Evolutionary conservation across 2,113 vertebrate species (phyloP).

Genomic region (Romanogobio albipinnatus): DNA sequence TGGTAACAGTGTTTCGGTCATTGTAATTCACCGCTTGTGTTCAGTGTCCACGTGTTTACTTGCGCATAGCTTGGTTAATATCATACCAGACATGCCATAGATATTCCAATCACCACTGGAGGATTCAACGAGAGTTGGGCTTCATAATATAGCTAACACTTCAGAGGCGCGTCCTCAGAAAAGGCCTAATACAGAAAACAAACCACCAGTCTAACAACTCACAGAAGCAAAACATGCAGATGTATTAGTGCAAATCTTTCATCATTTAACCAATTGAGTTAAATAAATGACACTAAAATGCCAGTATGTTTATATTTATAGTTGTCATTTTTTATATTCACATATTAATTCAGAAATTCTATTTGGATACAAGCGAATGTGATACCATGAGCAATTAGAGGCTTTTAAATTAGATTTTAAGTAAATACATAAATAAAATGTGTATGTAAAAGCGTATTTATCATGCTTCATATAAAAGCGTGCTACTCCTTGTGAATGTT

Average conservation of each 20-base stretch:
- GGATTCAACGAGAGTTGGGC: slow-evolving; percentile 52
- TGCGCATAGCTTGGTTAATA: slow-evolving; percentile 68
- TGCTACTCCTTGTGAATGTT: neutral
- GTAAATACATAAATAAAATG: neutral
- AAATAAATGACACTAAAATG: neutral
- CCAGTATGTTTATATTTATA: neutral
- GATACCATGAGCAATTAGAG: neutral
- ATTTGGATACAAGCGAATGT: neutral
- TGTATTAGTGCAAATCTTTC: neutral
- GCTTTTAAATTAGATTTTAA: neutral
- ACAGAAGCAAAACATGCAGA: neutral
- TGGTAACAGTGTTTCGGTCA: slow-evolving; percentile 33
- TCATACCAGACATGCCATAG: slow-evolving; percentile 68
- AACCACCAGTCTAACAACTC: no score
- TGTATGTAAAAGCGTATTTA: neutral
- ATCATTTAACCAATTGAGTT: neutral
- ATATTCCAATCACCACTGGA: slow-evolving; percentile 63
- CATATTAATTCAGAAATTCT: neutral
- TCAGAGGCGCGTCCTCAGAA: neutral
- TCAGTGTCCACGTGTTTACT: slow-evolving; percentile 70
- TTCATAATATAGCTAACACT: neutral
- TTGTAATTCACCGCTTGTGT: slow-evolving; percentile 61
- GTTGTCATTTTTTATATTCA: no score
- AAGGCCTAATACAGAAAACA: neutral
- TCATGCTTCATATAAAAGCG: neutral